Percentiles rank a stretch among this genome's conserved stretches.
These are phyloP conservation scores for Macheiramphus alcinus DNA, from an alignment of 2,113 vertebrate species.

Conservation along the genomic window DNA sequence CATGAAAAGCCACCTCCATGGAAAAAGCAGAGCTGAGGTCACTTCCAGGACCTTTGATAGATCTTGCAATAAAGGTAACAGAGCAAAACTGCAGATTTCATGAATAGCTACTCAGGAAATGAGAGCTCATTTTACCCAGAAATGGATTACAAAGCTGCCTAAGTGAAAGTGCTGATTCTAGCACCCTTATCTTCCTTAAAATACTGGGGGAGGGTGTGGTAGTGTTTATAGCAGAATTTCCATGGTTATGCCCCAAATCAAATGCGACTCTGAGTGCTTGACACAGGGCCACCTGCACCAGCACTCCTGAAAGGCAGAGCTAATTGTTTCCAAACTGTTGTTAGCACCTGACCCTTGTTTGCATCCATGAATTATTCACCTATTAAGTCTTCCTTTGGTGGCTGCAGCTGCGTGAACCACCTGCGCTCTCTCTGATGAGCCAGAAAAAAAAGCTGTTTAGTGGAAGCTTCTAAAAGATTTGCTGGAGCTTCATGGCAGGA, in stretches of 20 bases:
- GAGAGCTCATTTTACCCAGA: background rate
- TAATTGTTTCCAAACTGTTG: background rate
- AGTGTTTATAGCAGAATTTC: background rate
- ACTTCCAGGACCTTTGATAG: background rate
- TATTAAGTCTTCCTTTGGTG: background rate
- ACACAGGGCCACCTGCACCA: background rate
- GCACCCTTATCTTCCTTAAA: background rate
- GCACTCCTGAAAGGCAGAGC: background rate
- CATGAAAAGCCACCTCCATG: background rate
- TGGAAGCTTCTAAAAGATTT: background rate
- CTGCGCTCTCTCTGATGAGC: background rate
- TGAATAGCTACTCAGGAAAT: background rate
- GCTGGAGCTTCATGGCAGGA: background rate
- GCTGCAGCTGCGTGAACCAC: background rate
- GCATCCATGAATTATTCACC: background rate
- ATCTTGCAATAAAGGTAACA: too few relatives aligned
- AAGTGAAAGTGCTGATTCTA: background rate
- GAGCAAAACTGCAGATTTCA: background rate
- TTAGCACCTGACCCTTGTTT: background rate
- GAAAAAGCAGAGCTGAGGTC: background rate
- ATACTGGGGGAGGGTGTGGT: background rate
- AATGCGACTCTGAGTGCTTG: fast-evolving
- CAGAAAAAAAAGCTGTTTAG: background rate
- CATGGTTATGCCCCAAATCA: background rate
- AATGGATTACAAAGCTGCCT: background rate